Percentiles rank a stretch among this genome's conserved stretches.
phyloP scores from a whole-genome alignment of 2,888 invertebrate species.

The Graphium colonna region DNA sequence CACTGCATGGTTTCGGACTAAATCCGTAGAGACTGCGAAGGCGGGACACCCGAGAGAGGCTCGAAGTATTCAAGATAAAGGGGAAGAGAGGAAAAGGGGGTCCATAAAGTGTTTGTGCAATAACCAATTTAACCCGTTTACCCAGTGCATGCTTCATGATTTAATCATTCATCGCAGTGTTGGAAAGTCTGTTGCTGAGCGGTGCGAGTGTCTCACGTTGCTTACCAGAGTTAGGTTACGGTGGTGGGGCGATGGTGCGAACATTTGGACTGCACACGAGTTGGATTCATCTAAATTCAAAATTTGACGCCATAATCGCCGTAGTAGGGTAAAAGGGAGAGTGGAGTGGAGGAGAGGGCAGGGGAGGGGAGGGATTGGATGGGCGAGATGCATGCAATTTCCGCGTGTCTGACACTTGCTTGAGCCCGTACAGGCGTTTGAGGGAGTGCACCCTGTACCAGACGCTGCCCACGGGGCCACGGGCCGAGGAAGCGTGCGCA shows the following conservation, averaged over 20 bases:
- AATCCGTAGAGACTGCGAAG: constrained; percentile 30
- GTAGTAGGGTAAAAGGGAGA: not conserved
- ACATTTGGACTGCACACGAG: constrained; percentile 14
- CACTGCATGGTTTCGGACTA: constrained; percentile 60
- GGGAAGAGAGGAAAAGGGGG: constrained; percentile 25
- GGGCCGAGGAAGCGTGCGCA: constrained; percentile 46
- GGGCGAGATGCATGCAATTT: constrained; percentile 49
- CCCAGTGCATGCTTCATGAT: constrained; percentile 54
- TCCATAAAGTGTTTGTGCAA: constrained; percentile 45
- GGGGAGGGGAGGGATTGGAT: too few relatives aligned
- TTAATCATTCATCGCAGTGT: constrained; percentile 36
- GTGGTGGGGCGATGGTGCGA: constrained; percentile 42
- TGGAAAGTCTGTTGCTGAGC: constrained; percentile 10
- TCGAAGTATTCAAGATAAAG: not conserved
- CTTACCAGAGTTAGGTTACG: constrained; percentile 44
- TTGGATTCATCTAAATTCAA: constrained; percentile 31
- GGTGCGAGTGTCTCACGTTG: constrained; percentile 33
- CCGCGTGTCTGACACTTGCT: constrained; percentile 33
- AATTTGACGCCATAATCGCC: constrained; percentile 21
- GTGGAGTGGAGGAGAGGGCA: too few relatives aligned
- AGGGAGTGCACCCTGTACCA: constrained; percentile 34
- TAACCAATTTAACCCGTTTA: constrained; percentile 60
- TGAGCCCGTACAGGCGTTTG: constrained; percentile 36
- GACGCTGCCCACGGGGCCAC: too few relatives aligned
- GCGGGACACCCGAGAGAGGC: constrained; percentile 5